These are phyloP conservation scores for Drosophila helvetica DNA, from an alignment of 2,888 invertebrate genomes.

Conservation along the genomic window DNA sequence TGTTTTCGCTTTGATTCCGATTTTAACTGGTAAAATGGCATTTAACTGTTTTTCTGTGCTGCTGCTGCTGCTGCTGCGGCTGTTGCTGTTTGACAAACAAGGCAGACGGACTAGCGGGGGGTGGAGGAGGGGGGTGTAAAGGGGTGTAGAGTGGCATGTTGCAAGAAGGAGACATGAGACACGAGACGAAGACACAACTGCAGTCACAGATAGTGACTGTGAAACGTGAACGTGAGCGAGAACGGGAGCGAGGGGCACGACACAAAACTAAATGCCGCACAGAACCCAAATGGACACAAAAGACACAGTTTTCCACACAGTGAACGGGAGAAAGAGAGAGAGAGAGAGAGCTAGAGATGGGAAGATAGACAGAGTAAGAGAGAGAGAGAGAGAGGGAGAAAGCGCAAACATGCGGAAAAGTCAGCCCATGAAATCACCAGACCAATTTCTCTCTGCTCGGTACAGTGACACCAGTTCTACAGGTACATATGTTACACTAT, in stretches of 20 bases:
- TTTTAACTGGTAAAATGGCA: slow-evolving; percentile 80
- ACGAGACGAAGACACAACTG: slow-evolving; percentile 36
- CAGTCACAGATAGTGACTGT: slow-evolving; percentile 45
- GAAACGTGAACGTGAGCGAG: slow-evolving; percentile 32
- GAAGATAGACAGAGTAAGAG: slow-evolving; percentile 19
- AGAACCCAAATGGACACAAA: slow-evolving; percentile 40
- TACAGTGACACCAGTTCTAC: not conserved
- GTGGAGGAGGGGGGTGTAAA: not conserved
- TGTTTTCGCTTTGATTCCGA: slow-evolving; percentile 82
- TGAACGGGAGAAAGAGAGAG: not conserved
- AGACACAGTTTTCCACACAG: slow-evolving; percentile 12
- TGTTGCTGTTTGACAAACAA: slow-evolving; percentile 76
- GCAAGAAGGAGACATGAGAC: slow-evolving; percentile 23
- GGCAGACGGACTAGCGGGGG: slow-evolving; percentile 65
- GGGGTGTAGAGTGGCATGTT: not conserved
- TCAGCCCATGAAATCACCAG: slow-evolving; percentile 49
- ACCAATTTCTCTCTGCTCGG: not conserved
- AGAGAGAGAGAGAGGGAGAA: slow-evolving; percentile 23
- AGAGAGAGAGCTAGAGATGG: not conserved
- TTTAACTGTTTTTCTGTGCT: slow-evolving; percentile 74
- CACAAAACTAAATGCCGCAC: slow-evolving; percentile 54
- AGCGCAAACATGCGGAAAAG: slow-evolving; percentile 63
- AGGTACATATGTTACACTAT: not conserved
- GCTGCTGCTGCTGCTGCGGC: not conserved
- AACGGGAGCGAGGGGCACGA: slow-evolving; percentile 22